Percentiles rank a stretch among this genome's conserved stretches.
phyloP scores from a whole-genome alignment of 2,888 invertebrate species.

The Schizotus pectinicornis region DNA sequence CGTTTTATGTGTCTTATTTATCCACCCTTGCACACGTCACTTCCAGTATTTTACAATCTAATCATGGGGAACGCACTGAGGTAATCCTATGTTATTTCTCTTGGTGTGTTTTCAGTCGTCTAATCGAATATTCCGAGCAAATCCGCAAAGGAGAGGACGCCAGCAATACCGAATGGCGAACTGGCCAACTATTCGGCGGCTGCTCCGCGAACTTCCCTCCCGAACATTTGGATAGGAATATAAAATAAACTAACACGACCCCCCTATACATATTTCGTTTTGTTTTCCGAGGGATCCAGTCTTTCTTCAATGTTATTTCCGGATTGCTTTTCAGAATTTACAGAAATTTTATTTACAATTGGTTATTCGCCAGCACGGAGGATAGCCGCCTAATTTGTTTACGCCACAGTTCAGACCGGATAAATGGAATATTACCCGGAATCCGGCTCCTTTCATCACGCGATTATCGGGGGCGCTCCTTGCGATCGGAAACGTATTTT shows the following conservation, averaged over 20 bases:
- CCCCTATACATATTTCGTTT: constrained; percentile 54
- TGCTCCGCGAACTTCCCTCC: constrained; percentile 51
- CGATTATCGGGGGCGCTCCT: no score
- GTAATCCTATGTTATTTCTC: constrained; percentile 62
- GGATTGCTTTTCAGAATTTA: constrained; percentile 46
- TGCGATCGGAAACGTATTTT: no score
- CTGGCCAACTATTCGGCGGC: constrained; percentile 44
- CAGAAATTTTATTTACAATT: constrained; percentile 29
- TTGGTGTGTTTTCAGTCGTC: constrained; percentile 55
- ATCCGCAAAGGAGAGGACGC: constrained; percentile 13
- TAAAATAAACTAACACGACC: constrained; percentile 58
- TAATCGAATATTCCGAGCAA: constrained; percentile 31
- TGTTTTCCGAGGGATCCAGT: constrained; percentile 53
- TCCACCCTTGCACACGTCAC: constrained; percentile 62
- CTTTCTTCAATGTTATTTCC: constrained; percentile 53
- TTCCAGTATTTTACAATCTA: constrained; percentile 64
- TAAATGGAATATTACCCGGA: no score
- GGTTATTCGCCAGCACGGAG: constrained; percentile 1
- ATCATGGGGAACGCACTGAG: constrained; percentile 62
- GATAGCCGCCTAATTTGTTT: constrained; percentile 4
- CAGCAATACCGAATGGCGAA: constrained; percentile 12
- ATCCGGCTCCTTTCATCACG: no score
- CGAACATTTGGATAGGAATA: constrained; percentile 58
- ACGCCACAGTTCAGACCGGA: no score
- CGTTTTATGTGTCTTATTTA: constrained; percentile 62